phyloP scores from a whole-genome alignment of 2,113 vertebrate species.

The Myodes glareolus region DNA sequence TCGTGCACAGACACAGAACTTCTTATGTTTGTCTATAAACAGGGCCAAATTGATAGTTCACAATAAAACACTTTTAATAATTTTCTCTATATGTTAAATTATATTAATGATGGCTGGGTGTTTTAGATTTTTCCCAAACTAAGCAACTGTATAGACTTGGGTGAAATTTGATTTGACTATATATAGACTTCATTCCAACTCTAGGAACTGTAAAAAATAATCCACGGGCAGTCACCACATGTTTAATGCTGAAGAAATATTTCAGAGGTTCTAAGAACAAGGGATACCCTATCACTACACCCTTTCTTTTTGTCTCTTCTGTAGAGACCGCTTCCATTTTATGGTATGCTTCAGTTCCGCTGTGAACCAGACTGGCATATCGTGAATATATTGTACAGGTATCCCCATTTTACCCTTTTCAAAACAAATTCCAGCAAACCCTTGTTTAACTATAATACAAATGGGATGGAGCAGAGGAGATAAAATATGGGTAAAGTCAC shows the following conservation, averaged over 20 bases:
- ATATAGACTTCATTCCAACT: too few species aligned
- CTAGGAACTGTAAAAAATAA: neutral
- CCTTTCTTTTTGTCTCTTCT: neutral
- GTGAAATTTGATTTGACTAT: neutral
- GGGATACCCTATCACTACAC: neutral
- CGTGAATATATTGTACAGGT: neutral
- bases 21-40: neutral
- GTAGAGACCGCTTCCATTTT: neutral
- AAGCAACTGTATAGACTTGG: neutral
- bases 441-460: neutral
- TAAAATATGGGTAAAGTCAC: neutral
- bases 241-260: neutral
- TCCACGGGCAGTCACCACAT: neutral
- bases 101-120: neutral
- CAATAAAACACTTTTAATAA: neutral
- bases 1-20: accelerated
- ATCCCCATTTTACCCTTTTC: neutral
- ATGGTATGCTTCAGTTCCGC: neutral
- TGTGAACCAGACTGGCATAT: neutral
- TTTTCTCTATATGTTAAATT: neutral
- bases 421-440: neutral
- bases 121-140: neutral
- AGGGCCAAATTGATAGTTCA: neutral
- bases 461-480: neutral
- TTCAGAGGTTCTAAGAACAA: neutral